Base-by-base conservation (phyloP, 2,113 vertebrate genomes). In the Anguilla rostrata region DNA sequence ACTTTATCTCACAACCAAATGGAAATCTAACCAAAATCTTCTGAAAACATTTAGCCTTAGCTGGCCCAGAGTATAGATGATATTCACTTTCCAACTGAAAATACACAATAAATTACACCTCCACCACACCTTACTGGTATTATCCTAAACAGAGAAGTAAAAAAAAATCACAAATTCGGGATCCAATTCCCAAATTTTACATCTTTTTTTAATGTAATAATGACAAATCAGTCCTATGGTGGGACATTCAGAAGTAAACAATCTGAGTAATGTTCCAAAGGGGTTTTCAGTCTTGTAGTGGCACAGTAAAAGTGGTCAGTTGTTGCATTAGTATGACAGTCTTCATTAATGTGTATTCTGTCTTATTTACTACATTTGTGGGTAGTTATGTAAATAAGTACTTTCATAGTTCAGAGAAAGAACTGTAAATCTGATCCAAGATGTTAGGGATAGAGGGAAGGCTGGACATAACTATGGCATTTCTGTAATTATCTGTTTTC, bases 161-260 rank as follows among this genome's bases (percentile, higher is more conserved):
- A 1, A 16, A 79, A 49, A 53, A 9, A 15, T 8, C 49, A 40
- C 84, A 40, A 39, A 43, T 84, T 39, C 49, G 79, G 84, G 8
- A 26, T 78, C 66, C 29, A 49, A 34, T 16, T 39, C 66, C 5
- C 29, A 78, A 29, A 78, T 49, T 26, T 78, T n/a, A 53, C 22
- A 43, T 56, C 34, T 79, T 41, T 46, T 56, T 15, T 26, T 11
- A 84, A 39, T 75, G 83, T 29, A 84, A 41, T 40, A 83, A 84
- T 84, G 71, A 85, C 16, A 53, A 22, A n/a, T 12, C 26, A 56
- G 75, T 53, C 29, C 49, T 14, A 34, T 18, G 26, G 71, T 79
- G 75, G 9, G 41, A 34, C 84, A 39, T 39, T 26, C 5, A 85
- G 29, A 22, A 9, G 12, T 29, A 14, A 56, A 85, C 57, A 66